phyloP scores from a whole-genome alignment of 2,113 vertebrate genomes.

The Hydrochoerus hydrochaeris region DNA sequence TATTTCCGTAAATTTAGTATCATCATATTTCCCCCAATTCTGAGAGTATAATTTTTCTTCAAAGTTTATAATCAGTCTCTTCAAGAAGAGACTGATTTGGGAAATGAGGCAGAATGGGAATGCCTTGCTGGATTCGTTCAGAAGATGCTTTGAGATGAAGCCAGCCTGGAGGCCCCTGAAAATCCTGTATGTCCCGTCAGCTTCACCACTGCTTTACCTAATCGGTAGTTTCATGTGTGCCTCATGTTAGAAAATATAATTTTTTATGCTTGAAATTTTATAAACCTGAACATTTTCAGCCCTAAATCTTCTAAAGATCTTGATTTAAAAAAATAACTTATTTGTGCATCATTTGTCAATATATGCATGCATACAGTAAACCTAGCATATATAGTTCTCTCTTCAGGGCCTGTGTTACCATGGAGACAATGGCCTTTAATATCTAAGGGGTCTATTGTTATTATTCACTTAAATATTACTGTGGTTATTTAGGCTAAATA shows the following conservation, averaged over 20 bases:
- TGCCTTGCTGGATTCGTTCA: not conserved
- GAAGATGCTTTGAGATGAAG: not conserved
- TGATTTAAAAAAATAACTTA: not conserved
- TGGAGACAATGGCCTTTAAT: not conserved
- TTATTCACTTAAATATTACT: not conserved
- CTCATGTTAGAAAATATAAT: not conserved
- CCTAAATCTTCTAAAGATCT: not conserved
- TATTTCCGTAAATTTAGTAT: not conserved
- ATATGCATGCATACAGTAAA: not conserved
- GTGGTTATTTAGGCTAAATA: not conserved
- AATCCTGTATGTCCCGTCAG: not conserved
- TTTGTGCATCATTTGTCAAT: not conserved
- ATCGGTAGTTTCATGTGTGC: not conserved
- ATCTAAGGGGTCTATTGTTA: not conserved
- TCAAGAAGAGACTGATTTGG: not conserved
- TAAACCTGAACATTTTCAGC: not conserved
- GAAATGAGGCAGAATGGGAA: not conserved
- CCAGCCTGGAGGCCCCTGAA: not conserved
- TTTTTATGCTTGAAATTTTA: not conserved
- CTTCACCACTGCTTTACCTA: not conserved
- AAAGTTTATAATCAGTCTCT: not conserved
- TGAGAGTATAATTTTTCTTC: not conserved
- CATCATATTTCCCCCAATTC: not conserved
- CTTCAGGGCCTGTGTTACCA: not conserved
- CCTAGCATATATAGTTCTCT: not conserved